A percentile compares a stretch with the other conserved stretches of the same genome.
These are phyloP conservation scores for Sminthurinus signatus DNA, from an alignment of 1,140 invertebrate species.

Conservation along the genomic window DNA sequence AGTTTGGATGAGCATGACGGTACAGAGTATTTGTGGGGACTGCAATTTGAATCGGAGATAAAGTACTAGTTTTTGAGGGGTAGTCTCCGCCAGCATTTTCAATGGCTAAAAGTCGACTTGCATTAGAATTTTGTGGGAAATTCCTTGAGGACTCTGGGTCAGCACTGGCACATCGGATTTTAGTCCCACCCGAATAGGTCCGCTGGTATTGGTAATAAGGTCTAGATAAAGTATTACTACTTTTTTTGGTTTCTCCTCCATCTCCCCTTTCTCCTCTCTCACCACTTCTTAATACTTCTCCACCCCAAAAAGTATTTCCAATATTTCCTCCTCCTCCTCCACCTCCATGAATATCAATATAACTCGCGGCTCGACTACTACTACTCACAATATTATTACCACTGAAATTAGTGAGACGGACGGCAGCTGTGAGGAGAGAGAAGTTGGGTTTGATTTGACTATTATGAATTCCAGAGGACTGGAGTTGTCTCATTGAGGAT, in stretches of 20 bases:
- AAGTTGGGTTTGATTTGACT: neutral
- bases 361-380: neutral
- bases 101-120: neutral
- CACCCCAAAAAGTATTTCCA: too few relatives aligned
- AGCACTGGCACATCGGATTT: constrained; percentile 25
- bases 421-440: constrained; percentile 13
- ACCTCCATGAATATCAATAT: constrained; percentile 11
- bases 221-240: neutral
- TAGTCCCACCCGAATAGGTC: constrained; percentile 22
- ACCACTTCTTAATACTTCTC: too few relatives aligned
- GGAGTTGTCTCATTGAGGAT: neutral
- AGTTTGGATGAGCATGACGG: neutral
- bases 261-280: too few relatives aligned
- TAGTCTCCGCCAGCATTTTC: neutral
- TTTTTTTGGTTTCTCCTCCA: too few relatives aligned
- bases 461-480: neutral
- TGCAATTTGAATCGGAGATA: too few relatives aligned
- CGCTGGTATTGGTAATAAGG: constrained; percentile 19
- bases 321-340: neutral
- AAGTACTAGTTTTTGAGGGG: too few relatives aligned
- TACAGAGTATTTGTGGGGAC: neutral
- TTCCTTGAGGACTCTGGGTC: constrained; percentile 29
- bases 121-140: too few relatives aligned
- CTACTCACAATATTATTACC: too few relatives aligned
- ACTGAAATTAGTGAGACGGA: neutral